Percentiles rank a stretch among this genome's conserved stretches.
phyloP scores from a whole-genome alignment of 2,888 invertebrate genomes.

The Hyles lineata region DNA sequence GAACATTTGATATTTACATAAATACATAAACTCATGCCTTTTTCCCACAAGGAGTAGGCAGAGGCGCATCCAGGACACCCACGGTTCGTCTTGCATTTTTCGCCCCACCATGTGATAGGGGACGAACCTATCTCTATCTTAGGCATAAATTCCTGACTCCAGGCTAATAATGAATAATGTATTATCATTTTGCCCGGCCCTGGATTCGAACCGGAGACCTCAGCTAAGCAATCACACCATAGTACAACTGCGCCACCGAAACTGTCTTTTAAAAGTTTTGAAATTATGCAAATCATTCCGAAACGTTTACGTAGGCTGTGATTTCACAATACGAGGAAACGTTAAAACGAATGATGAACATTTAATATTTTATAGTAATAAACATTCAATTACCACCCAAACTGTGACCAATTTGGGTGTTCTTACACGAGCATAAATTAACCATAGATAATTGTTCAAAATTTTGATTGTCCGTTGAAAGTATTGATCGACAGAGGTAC shows the following conservation, averaged over 20 bases:
- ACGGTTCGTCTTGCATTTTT: too few relatives aligned
- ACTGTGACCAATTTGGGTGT: constrained; percentile 44
- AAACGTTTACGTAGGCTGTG: constrained; percentile 17
- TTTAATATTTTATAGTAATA: constrained; percentile 36
- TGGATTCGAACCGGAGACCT: too few relatives aligned
- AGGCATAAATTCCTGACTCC: too few relatives aligned
- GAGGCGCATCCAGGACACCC: too few relatives aligned
- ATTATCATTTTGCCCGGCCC: too few relatives aligned
- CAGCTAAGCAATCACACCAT: too few relatives aligned
- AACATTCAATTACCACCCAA: constrained; percentile 44
- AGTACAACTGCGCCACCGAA: too few relatives aligned
- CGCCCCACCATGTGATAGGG: too few relatives aligned
- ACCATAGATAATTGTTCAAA: constrained; percentile 42
- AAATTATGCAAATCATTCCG: constrained; percentile 25
- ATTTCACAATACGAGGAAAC: constrained; percentile 12
- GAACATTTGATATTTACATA: constrained; percentile 32
- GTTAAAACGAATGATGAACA: constrained; percentile 20
- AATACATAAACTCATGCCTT: too few relatives aligned
- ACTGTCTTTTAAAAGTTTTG: neutral
- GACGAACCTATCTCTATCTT: too few relatives aligned
- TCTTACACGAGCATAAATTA: constrained; percentile 31
- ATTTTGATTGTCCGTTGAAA: constrained; percentile 41
- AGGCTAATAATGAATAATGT: too few relatives aligned
- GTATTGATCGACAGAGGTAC: constrained; percentile 29
- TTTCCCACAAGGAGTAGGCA: too few relatives aligned